A percentile compares a stretch with the other conserved stretches of the same genome.
These are phyloP conservation scores for Pocillopora verrucosa DNA, from an alignment of 64 coral and sea anemone species.

Conservation along the genomic window DNA sequence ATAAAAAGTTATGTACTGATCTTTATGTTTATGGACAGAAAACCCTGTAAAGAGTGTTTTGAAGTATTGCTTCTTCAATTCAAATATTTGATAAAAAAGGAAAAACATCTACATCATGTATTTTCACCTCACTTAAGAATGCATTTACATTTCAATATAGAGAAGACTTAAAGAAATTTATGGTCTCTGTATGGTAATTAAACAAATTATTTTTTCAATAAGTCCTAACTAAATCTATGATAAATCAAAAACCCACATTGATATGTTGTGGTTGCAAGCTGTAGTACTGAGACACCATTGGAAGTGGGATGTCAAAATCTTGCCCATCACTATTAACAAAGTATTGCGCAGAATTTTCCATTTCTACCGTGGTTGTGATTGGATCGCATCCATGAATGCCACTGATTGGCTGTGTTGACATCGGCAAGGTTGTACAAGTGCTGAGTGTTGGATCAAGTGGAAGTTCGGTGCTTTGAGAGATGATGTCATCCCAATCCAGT, in stretches of 20 bases:
- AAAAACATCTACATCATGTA: background rate
- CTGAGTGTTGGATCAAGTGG: slow-evolving; percentile 78
- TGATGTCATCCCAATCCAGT: slow-evolving; percentile 98
- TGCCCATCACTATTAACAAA: slow-evolving; percentile 84
- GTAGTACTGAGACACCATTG: slow-evolving; percentile 68
- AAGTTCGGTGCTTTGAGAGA: slow-evolving; percentile 85
- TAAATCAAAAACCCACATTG: slow-evolving; percentile 78
- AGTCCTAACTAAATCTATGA: slow-evolving; percentile 19
- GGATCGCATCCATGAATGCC: slow-evolving; percentile 43
- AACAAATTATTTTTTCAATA: slow-evolving; percentile 23
- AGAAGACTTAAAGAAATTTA: background rate
- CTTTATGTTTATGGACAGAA: background rate
- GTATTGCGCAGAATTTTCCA: slow-evolving; percentile 89
- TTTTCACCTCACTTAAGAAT: too few species aligned
- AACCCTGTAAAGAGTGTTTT: background rate
- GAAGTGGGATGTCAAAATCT: slow-evolving; percentile 55
- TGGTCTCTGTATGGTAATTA: slow-evolving; percentile 21
- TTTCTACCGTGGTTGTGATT: slow-evolving; percentile 92
- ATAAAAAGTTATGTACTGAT: too few species aligned
- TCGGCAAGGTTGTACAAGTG: slow-evolving; percentile 65
- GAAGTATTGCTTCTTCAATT: background rate
- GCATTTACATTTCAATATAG: slow-evolving; percentile 4
- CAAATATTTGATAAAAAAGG: background rate
- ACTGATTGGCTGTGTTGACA: slow-evolving; percentile 53
- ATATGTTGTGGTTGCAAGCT: slow-evolving; percentile 71